Evolutionary conservation across 2,888 invertebrate genomes (phyloP), one percentile per base, ranked within the genome.

Genomic region (Meganola albula): DNA sequence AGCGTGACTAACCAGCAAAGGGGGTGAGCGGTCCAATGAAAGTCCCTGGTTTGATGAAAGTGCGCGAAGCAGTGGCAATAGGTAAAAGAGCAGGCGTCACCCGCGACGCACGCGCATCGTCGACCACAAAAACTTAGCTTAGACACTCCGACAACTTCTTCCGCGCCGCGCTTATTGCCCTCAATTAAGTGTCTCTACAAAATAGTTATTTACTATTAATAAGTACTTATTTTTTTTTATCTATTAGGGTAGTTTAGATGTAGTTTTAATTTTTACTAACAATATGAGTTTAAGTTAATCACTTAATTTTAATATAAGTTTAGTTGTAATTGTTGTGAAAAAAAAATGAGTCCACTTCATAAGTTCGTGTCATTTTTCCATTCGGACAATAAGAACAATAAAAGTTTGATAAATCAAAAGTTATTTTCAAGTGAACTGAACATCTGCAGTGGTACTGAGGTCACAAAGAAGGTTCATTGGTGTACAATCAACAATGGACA

Each of bases 331-430:
- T n/a, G n/a, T n/a, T n/a, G n/a, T n/a, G n/a, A n/a, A n/a, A n/a
- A n/a, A n/a, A 35, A 53, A 50, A 90, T 90, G 89, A 89, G 88
- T 56, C 89, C 90, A 16, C 66, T 90, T 24, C 87, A 90, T 50
- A 88, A 87, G 63, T 80, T 90, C 31, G 89, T 89, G 43, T 88
- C 90, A 34, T 79, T 90, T 45, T 90, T 90, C 62, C 88, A 89
- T 68, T 67, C 78, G 28, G 89, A 89, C 58, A 72, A 79, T 16
- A 88, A 87, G 46, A 83, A 74, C 48, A 86, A 77, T 57, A 76
- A 72, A 53, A 77, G 67, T 53, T 53, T 75, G 31, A 61, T 74
- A 24, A 75, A 75, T 34, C 87, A 86, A 42, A 88, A 89, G 52
- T 79, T 86, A 51, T 89, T 88, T 58, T 70, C 82, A n/a, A 89